These are phyloP conservation scores for Caiman crocodilus DNA, from an alignment of 2,797 vertebrate genomes.

Conservation along the genomic window DNA sequence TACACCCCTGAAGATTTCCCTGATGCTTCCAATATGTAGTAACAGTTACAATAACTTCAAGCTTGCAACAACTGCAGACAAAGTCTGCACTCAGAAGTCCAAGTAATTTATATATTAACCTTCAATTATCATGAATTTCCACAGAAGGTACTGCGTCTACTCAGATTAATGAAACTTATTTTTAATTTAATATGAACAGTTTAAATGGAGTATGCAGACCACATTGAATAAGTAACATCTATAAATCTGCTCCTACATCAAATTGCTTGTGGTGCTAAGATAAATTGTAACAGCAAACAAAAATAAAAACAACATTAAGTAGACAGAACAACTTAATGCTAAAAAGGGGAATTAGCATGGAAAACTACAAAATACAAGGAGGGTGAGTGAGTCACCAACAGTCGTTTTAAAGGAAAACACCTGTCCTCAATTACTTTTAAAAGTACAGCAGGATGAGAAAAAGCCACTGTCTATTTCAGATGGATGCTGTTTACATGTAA, in stretches of 20 bases:
- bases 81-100: not conserved
- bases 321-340: not conserved
- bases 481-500: no score
- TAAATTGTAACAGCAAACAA: not conserved
- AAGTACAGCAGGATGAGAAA: not conserved
- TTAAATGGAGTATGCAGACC: not conserved
- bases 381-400: not conserved
- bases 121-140: conserved; percentile 1
- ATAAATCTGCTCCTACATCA: not conserved
- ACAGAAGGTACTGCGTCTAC: not conserved
- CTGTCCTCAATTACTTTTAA: not conserved
- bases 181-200: not conserved
- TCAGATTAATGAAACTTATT: not conserved
- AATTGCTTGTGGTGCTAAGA: not conserved
- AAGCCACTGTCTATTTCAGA: no score
- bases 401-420: not conserved
- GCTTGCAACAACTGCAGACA: not conserved
- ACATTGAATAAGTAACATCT: not conserved
- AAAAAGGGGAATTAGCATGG: not conserved
- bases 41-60: not conserved
- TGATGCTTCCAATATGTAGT: not conserved
- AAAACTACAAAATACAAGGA: not conserved
- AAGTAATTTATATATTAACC: not conserved
- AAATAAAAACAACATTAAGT: not conserved
- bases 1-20: not conserved